Evolutionary conservation across 1,140 invertebrate genomes (phyloP), one percentile per base, ranked within the genome.

Genomic region (Pseudomyrmex pallidus): DNA sequence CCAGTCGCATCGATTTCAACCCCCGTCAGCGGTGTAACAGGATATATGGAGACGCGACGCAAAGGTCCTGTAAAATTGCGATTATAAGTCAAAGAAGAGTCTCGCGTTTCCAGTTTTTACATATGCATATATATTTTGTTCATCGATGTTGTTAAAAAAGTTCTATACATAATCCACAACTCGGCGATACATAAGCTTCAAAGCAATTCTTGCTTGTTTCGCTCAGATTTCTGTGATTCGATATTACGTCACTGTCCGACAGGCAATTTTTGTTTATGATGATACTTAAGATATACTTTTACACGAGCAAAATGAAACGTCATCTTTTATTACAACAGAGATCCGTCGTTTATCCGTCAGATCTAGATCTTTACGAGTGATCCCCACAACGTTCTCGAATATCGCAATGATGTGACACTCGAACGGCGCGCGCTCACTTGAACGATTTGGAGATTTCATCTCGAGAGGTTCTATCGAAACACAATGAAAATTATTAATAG

Each of bases 1-100:
- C 50, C 52, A 67, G 54, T 88, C 68, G 68, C 89, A 90, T 90
- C 86, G 89, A 90, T 90, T 90, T 89, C 86, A 89, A 74, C 73
- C 78, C 61, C 72, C 56, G 48, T 54, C 74, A 80, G 54, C 50
- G 22, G 7, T 25, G 76, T 70, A 78, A 48, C 15, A 22, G 50
- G 67, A 10, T 20, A 10, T 20, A 3, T 20, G 48, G 25, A 22
- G 35, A 35, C 35, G 35, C 9, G n/a, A 25, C 20, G 20, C 46
- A 13, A 15, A 4, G n/a, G 48, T 44, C 1, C 3, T n/a, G n/a
- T 35, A 57, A n/a, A 44, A 12, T 2, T 52, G 4, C 2, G 15
- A 50, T 35, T 35, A 35, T 17, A 50, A 10, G 2, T 50, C 20
- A 15, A 0, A 3, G n/a, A 10, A n/a, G n/a, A 64, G 35, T 46